Percentiles rank a stretch among this genome's conserved stretches.
Evolutionary conservation across 1,140 invertebrate genomes (phyloP).

Genomic region (Drosophila nikananu): DNA sequence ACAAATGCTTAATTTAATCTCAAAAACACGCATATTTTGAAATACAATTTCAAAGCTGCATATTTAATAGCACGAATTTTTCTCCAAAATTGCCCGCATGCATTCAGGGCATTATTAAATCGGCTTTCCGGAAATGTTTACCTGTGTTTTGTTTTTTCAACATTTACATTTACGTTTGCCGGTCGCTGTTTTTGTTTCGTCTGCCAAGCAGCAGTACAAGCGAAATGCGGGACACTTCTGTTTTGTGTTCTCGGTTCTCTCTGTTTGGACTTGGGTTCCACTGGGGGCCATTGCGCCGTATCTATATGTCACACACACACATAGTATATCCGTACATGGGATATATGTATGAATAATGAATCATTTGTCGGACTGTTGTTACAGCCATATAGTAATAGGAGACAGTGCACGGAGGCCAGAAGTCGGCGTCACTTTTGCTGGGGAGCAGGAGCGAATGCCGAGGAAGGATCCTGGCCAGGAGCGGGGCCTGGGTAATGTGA

Average conservation of each 20-base stretch:
- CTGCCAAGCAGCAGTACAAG: conserved; percentile 29
- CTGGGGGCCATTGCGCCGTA: conserved; percentile 59
- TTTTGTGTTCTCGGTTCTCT: conserved; percentile 22
- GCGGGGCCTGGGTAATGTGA: conserved; percentile 52
- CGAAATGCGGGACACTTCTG: conserved; percentile 42
- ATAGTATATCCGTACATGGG: conserved; percentile 7
- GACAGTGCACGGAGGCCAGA: conserved; percentile 61
- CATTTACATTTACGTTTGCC: conserved; percentile 36
- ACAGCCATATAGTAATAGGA: conserved; percentile 50
- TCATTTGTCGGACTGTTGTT: conserved; percentile 68
- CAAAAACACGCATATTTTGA: neutral
- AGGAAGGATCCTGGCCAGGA: neutral
- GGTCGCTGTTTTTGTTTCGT: conserved; percentile 55
- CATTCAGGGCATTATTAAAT: conserved; percentile 24
- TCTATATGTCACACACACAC: conserved; percentile 7
- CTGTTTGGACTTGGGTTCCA: conserved; percentile 56
- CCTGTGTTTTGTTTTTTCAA: conserved; percentile 21
- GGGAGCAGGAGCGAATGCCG: neutral
- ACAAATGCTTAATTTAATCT: neutral
- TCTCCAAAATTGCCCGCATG: neutral
- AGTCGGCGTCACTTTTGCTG: conserved; percentile 51
- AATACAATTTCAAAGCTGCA: neutral
- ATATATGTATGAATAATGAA: conserved; percentile 76
- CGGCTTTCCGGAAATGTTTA: conserved; percentile 12
- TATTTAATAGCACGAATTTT: conserved; percentile 16